Evolutionary conservation across 1,140 invertebrate genomes (phyloP).

Genomic region (Frieseomelitta varia): DNA sequence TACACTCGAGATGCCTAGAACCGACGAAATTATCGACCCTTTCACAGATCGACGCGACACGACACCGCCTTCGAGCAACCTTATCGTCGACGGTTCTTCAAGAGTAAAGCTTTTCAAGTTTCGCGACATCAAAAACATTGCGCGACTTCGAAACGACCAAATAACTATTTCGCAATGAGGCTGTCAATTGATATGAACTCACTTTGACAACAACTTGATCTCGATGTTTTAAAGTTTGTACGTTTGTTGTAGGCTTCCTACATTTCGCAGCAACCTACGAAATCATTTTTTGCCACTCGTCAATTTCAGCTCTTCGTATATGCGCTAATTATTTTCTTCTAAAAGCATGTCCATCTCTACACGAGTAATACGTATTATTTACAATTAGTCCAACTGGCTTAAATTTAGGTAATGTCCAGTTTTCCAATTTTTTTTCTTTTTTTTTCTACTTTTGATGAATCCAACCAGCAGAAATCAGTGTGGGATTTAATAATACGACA

Average conservation of each 20-base stretch:
- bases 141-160: neutral
- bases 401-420: no score
- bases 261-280: neutral
- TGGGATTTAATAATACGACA: conserved; percentile 55
- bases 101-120: neutral
- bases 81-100: neutral
- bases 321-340: conserved; percentile 32
- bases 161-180: neutral
- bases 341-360: neutral
- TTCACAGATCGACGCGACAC: conserved; percentile 37
- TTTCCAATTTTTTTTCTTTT: neutral
- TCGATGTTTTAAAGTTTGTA: neutral
- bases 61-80: conserved; percentile 6
- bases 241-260: no score
- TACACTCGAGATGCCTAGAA: conserved; percentile 52
- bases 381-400: no score
- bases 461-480: conserved; percentile 32
- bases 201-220: conserved; percentile 8
- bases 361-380: no score
- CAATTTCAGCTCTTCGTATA: neutral
- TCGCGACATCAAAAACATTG: neutral
- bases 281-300: neutral
- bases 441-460: conserved; percentile 6
- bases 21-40: conserved; percentile 59
- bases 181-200: neutral